Percentiles rank a stretch among this genome's conserved stretches.
phyloP scores from a whole-genome alignment of 2,888 invertebrate genomes.

The Scotopteryx bipunctaria region DNA sequence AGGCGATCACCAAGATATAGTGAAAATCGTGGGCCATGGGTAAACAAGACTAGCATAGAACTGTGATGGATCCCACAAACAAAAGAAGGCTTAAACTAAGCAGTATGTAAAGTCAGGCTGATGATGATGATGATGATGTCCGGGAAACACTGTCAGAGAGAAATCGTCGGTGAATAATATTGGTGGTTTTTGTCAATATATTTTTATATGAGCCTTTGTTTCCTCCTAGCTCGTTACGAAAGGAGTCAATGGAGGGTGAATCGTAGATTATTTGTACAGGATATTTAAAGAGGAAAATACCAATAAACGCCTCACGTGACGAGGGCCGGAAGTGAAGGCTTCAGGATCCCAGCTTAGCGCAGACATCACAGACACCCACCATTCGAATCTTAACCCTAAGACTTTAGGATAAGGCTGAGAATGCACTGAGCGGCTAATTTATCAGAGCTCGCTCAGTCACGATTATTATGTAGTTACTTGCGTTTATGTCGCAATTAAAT shows the following conservation, averaged over 20 bases:
- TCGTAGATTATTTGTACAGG: conserved; percentile 39
- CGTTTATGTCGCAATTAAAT: conserved; percentile 43
- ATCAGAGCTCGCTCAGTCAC: conserved; percentile 22
- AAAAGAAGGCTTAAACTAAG: too few species aligned
- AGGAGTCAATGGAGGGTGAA: conserved; percentile 26
- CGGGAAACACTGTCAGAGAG: too few species aligned
- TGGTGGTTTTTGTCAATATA: not conserved
- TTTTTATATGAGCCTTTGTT: conserved; percentile 12
- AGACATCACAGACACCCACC: conserved; percentile 13
- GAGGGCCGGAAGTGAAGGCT: conserved; percentile 37
- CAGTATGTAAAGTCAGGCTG: too few species aligned
- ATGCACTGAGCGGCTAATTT: conserved; percentile 9
- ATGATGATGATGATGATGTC: too few species aligned
- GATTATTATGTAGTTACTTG: conserved; percentile 39
- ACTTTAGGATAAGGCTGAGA: conserved; percentile 8
- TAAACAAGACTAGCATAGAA: too few species aligned
- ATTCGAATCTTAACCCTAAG: conserved; percentile 9
- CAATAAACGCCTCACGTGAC: conserved; percentile 43
- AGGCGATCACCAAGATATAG: too few species aligned
- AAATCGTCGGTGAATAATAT: not conserved
- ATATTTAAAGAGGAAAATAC: conserved; percentile 46
- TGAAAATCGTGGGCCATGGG: too few species aligned
- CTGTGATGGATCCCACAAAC: too few species aligned
- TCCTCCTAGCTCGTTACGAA: conserved; percentile 28
- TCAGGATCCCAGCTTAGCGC: conserved; percentile 20